These are phyloP conservation scores for Drosophila kepulauana DNA, from an alignment of 1,140 invertebrate species.

Conservation along the genomic window DNA sequence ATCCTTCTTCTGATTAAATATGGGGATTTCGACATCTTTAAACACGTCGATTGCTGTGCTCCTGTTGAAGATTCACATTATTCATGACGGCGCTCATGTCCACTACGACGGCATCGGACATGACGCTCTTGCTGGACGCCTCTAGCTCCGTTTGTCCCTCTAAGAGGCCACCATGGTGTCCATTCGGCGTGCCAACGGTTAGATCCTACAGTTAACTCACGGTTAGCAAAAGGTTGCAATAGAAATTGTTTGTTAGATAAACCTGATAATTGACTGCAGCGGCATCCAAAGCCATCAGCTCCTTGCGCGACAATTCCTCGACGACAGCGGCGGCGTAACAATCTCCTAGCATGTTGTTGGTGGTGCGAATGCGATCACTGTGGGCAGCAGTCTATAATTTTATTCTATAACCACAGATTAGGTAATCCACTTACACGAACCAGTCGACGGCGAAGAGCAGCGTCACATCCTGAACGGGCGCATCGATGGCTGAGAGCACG, in stretches of 20 bases:
- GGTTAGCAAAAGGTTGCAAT: not conserved
- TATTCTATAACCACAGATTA: too few species aligned
- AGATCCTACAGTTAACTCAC: conserved; percentile 56
- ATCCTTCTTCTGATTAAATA: not conserved
- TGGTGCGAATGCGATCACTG: conserved; percentile 94
- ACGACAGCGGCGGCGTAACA: conserved; percentile 94
- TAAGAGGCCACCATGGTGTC: conserved; percentile 57
- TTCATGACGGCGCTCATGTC: conserved; percentile 82
- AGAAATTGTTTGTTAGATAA: not conserved
- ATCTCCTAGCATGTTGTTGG: conserved; percentile 95
- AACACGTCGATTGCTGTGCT: conserved; percentile 68
- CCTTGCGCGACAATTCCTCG: conserved; percentile 92
- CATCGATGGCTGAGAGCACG: conserved; percentile 93
- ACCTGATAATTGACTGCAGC: conserved; percentile 87
- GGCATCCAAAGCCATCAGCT: conserved; percentile 90
- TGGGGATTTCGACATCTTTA: conserved; percentile 20
- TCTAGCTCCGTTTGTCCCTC: conserved; percentile 82
- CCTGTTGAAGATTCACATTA: conserved; percentile 76
- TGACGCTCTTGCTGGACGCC: conserved; percentile 55
- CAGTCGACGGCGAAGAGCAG: conserved; percentile 95
- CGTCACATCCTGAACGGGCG: conserved; percentile 92
- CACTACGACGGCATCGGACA: conserved; percentile 79
- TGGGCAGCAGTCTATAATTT: conserved; percentile 27
- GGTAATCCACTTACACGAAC: conserved; percentile 91
- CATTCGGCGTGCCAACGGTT: conserved; percentile 76